Base-by-base conservation (phyloP, 1,140 invertebrate genomes). In the Drosophila orosa region DNA sequence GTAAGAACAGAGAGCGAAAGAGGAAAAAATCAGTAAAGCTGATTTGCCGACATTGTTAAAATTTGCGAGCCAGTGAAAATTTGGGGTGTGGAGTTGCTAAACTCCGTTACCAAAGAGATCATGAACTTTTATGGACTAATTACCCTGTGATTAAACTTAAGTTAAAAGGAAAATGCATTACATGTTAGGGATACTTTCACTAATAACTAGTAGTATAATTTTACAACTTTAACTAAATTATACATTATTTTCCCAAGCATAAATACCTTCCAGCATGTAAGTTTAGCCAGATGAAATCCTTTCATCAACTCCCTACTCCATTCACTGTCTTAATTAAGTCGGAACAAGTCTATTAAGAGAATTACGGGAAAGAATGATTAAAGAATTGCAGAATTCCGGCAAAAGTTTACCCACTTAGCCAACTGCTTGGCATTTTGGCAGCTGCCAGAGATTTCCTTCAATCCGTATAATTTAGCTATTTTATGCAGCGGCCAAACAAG, bases 391-490 rank as follows among this genome's bases (percentile, higher is more conserved):
- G 37, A 45, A 57, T 44, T 59, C 63, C 60, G 40, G 55, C 55
- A 35, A 72, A 62, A 85, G 73, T 62, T 76, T 72, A 48, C 56
- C 47, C 78, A 60, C 67, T 82, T 73, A 81, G 52, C 40, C 69
- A 29, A 33, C 57, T 47, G 39, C 54, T 62, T 81, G 79, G 73
- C 78, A 76, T 85, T 82, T 85, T 85, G 74, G 74, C 78, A 85
- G 69, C 78, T 82, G 83, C 54, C 75, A 58, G 48, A 79, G 84
- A 87, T 86, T 86, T 83, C 56, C 59, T 45, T 55, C 45, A 40
- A 65, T 61, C 57, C 61, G 82, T 68, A 87, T 87, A 86, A 87
- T 86, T 87, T 44, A 73, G 71, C 71, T 63, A 79, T 76, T 86
- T 86, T 87, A 89, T 86, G 83, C 83, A 79, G 75, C 47, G 45